Evolutionary conservation across 2,888 invertebrate species (phyloP).

Genomic region (Sisyra terminalis): DNA sequence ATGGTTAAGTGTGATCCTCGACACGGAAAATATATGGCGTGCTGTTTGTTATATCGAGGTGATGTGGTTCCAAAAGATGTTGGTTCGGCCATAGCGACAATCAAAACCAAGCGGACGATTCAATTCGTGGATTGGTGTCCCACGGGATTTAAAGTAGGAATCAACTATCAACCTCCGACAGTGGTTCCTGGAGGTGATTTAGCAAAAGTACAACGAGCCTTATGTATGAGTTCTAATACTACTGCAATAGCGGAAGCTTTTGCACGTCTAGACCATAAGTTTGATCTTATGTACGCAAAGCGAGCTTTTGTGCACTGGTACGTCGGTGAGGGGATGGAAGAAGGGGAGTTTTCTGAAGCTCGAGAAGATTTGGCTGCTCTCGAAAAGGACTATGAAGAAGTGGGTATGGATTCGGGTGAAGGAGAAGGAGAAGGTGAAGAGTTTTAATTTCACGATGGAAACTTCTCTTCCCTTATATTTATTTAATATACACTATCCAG

Average conservation of each 20-base stretch:
- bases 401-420: conserved; percentile 41
- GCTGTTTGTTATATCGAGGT: conserved; percentile 32
- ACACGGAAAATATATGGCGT: conserved; percentile 37
- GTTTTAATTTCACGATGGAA: conserved; percentile 1
- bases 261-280: conserved; percentile 49
- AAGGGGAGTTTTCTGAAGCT: conserved; percentile 64
- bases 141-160: conserved; percentile 26
- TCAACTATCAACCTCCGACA: conserved; percentile 33
- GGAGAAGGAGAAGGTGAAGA: conserved; percentile 28
- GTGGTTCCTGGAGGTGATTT: conserved; percentile 33
- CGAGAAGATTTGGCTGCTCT: conserved; percentile 55
- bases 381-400: conserved; percentile 55
- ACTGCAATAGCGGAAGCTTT: conserved; percentile 51
- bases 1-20: conserved; percentile 38
- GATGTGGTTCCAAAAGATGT: conserved; percentile 30
- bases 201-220: conserved; percentile 43
- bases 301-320: conserved; percentile 61
- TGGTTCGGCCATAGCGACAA: conserved; percentile 35
- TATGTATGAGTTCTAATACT: conserved; percentile 51
- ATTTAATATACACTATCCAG: background rate
- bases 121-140: conserved; percentile 26
- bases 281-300: conserved; percentile 52
- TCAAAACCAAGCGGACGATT: conserved; percentile 36
- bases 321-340: conserved; percentile 64
- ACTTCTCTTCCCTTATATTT: background rate